These are phyloP conservation scores for Drosophila lacicola DNA, from an alignment of 2,888 invertebrate genomes.

Conservation along the genomic window DNA sequence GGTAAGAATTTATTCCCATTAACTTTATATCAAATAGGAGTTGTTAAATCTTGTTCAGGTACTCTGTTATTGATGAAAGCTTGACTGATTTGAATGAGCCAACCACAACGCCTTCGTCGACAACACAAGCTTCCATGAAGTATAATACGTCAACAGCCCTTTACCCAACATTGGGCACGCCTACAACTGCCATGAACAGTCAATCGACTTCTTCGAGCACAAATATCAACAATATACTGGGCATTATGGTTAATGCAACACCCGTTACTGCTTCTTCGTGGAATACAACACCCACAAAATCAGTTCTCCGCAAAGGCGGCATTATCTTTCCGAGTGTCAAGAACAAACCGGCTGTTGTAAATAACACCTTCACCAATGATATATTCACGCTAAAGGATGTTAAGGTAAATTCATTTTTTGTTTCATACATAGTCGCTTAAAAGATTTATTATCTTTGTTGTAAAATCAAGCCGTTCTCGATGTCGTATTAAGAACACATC, in stretches of 20 bases:
- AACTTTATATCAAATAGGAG: neutral
- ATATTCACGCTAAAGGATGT: slow-evolving; percentile 92
- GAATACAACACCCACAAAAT: slow-evolving; percentile 81
- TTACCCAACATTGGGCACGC: slow-evolving; percentile 21
- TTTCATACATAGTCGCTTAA: no score
- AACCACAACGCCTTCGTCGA: slow-evolving; percentile 32
- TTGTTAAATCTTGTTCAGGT: slow-evolving; percentile 64
- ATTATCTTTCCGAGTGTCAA: slow-evolving; percentile 96
- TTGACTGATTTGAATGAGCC: slow-evolving; percentile 80
- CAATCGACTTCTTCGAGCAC: slow-evolving; percentile 49
- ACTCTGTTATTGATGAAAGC: slow-evolving; percentile 83
- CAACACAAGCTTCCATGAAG: slow-evolving; percentile 9
- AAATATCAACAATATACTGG: slow-evolving; percentile 44
- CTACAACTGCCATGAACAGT: slow-evolving; percentile 18
- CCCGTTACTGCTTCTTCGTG: slow-evolving; percentile 40
- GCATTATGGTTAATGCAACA: slow-evolving; percentile 33
- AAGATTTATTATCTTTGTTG: no score
- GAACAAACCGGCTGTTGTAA: slow-evolving; percentile 94
- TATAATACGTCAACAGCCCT: slow-evolving; percentile 19
- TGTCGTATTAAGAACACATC: no score
- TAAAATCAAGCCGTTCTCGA: no score
- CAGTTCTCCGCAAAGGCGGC: slow-evolving; percentile 89
- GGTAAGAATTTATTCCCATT: slow-evolving; percentile 84
- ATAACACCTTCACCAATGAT: slow-evolving; percentile 93
- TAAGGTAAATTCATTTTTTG: slow-evolving; percentile 86